Base-by-base conservation (phyloP, 2,113 vertebrate genomes). In the Sylvietta virens region DNA sequence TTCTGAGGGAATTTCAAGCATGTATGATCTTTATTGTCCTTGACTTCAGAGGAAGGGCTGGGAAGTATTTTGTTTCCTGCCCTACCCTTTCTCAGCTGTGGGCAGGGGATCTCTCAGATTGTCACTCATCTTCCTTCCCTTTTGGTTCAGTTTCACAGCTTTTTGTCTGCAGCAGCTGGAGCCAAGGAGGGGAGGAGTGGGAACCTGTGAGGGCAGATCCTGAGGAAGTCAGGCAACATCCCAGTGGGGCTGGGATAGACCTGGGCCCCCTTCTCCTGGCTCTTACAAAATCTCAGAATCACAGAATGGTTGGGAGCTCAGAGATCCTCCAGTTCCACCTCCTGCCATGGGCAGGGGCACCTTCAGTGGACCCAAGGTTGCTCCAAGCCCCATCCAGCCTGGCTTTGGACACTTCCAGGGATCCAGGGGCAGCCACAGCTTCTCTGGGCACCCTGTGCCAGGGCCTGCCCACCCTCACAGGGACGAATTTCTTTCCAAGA, bases 31-130 rank as follows among this genome's bases (percentile, higher is more conserved):
- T 83, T 73, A 44, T 92, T 81, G 79, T 95, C 88, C 53, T 50
- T 88, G 54, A 13, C 23, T 62, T 67, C 45, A 74, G 56, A 92
- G 86, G 82, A 96, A 96, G 64, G 60, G 74, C 62, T 67, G 80
- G 62, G 82, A 33, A 77, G 6, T n/a, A 3, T 77, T 92, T 71
- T 57, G 15, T 51, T 97, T 97, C 94, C 92, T 92, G 54, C 71
- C 26, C 53, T 90, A 9, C 42, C 54, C 71, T 82, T 76, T 95
- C 66, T 88, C 64, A 26, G 50, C 44, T 3, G 0, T 19, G 56
- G 64, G 64, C 64, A 90, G 76, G 58, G 67, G 37, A 58, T 47
- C 33, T 90, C 42, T 82, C 42, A 61, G 6, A 22, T 30, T 90
- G 74, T 82, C 65, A 31, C 83, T 70, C 39, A 28, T 90, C 40